phyloP scores from a whole-genome alignment of 2,888 invertebrate species.

The Augochlorella aurata region DNA sequence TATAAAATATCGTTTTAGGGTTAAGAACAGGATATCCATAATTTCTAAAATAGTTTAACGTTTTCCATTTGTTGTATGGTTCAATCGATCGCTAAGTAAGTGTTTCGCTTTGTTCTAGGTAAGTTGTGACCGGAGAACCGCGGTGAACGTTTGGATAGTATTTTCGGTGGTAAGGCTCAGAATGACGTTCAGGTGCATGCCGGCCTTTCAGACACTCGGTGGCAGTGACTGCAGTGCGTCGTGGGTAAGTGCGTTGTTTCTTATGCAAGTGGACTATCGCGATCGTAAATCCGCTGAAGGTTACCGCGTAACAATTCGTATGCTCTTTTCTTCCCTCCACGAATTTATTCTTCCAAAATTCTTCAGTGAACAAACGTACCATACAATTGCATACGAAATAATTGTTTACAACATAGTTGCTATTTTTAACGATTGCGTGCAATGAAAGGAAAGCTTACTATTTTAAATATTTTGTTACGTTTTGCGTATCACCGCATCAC shows the following conservation, averaged over 20 bases:
- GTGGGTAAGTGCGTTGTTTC: constrained; percentile 84
- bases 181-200: constrained; percentile 88
- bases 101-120: constrained; percentile 87
- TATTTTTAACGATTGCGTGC: too few species aligned
- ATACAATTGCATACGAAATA: too few species aligned
- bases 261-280: constrained; percentile 47
- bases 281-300: constrained; percentile 17
- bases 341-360: background rate
- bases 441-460: too few species aligned
- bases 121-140: constrained; percentile 84
- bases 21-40: too few species aligned
- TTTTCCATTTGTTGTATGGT: background rate
- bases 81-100: constrained; percentile 83
- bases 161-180: constrained; percentile 74
- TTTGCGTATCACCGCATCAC: too few species aligned
- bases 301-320: constrained; percentile 5
- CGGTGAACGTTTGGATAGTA: constrained; percentile 68
- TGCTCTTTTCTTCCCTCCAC: constrained; percentile 9
- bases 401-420: too few species aligned
- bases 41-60: too few species aligned
- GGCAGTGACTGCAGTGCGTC: constrained; percentile 86
- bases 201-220: constrained; percentile 85
- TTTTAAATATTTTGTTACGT: too few species aligned
- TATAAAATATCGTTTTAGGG: too few species aligned
- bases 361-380: too few species aligned